phyloP scores from a whole-genome alignment of 1,140 invertebrate genomes.

The Aricia agestis region DNA sequence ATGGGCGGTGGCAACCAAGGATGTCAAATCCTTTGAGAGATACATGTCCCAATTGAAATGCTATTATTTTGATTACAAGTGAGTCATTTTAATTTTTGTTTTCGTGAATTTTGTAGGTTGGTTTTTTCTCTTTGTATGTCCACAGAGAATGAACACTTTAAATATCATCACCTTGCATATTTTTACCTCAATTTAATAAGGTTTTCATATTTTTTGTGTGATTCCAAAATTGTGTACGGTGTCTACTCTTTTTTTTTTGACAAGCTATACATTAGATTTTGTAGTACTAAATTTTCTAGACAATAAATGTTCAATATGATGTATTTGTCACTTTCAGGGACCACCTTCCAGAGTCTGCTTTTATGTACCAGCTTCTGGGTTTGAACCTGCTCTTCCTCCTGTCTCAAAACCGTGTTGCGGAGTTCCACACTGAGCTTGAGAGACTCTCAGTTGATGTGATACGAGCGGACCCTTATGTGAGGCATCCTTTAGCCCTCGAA shows the following conservation, averaged over 20 bases:
- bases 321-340: slow-evolving; percentile 73
- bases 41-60: slow-evolving; percentile 98
- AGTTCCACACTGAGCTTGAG: slow-evolving; percentile 99
- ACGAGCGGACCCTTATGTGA: slow-evolving; percentile 95
- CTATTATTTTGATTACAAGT: slow-evolving; percentile 98
- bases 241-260: too few relatives aligned
- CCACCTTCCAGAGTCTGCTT: slow-evolving; percentile 92
- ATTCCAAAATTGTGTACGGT: too few relatives aligned
- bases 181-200: too few relatives aligned
- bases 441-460: slow-evolving; percentile 94
- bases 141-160: too few relatives aligned
- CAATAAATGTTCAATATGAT: not conserved
- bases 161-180: too few relatives aligned
- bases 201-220: too few relatives aligned
- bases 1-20: slow-evolving; percentile 93
- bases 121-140: too few relatives aligned
- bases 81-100: too few relatives aligned
- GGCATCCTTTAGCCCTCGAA: slow-evolving; percentile 95
- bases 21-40: slow-evolving; percentile 96
- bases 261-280: too few relatives aligned
- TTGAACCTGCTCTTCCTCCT: slow-evolving; percentile 97
- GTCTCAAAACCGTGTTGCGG: slow-evolving; percentile 97
- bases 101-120: too few relatives aligned
- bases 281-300: too few relatives aligned
- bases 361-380: slow-evolving; percentile 96